These are phyloP conservation scores for Sardina pilchardus DNA, from an alignment of 2,113 vertebrate species.

Conservation along the genomic window DNA sequence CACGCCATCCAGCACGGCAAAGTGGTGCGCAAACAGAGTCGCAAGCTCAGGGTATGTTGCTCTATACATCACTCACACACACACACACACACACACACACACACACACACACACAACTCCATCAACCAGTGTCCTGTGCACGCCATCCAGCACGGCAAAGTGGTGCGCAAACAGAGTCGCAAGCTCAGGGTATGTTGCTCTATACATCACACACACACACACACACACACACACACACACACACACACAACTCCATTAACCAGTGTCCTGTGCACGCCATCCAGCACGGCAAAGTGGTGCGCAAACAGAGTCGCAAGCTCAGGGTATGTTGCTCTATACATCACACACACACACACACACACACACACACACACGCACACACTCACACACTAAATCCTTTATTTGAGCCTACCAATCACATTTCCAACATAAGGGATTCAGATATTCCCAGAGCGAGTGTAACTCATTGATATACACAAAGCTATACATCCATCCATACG, in stretches of 20 bases:
- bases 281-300: too few relatives aligned
- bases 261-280: too few relatives aligned
- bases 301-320: too few relatives aligned
- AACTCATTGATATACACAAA: neutral
- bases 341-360: neutral
- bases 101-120: slow-evolving; percentile 69
- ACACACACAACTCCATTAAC: too few relatives aligned
- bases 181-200: slow-evolving; percentile 80
- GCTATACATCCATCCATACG: neutral
- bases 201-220: neutral
- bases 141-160: slow-evolving; percentile 87
- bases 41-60: slow-evolving; percentile 82
- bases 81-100: neutral
- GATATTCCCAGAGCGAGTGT: neutral
- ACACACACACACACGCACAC: neutral
- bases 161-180: slow-evolving; percentile 88
- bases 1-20: slow-evolving; percentile 89
- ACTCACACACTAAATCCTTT: neutral
- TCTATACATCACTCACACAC: neutral
- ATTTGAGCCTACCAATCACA: neutral
- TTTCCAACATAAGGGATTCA: neutral
- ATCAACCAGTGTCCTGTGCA: slow-evolving; percentile 93
- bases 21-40: slow-evolving; percentile 89
- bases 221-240: neutral
- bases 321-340: too few relatives aligned